A percentile compares a stretch with the other conserved stretches of the same genome.
Evolutionary conservation across 2,797 vertebrate species (phyloP).

Genomic region (Sebastes hubbsi): DNA sequence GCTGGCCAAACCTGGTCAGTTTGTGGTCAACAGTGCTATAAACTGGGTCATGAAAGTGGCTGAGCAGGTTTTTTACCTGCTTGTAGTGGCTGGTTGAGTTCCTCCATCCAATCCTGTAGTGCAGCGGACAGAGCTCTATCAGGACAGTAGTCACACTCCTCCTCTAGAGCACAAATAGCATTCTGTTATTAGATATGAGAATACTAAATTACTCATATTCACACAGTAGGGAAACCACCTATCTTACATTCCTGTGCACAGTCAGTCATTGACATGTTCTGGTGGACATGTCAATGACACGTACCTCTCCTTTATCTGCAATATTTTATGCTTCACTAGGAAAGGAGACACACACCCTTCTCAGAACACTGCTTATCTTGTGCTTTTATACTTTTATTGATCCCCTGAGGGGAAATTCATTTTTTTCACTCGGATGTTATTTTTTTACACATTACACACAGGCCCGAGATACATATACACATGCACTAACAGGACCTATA

Average conservation of each 20-base stretch:
- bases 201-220: not conserved
- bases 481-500: no score
- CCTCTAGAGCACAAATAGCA: slow-evolving; percentile 61
- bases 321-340: not conserved
- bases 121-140: slow-evolving; percentile 84
- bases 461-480: no score
- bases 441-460: no score
- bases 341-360: not conserved
- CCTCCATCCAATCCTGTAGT: slow-evolving; percentile 85
- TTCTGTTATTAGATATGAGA: not conserved
- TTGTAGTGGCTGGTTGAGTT: slow-evolving; percentile 84
- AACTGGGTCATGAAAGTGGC: not conserved
- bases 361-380: not conserved
- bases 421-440: no score
- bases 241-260: not conserved
- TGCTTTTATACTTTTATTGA: not conserved
- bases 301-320: not conserved
- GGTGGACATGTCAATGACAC: not conserved
- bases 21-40: not conserved
- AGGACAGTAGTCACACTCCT: slow-evolving; percentile 81
- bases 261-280: not conserved
- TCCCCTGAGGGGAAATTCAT: no score
- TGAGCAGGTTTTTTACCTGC: slow-evolving; percentile 75
- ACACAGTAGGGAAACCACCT: not conserved
- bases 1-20: not conserved